Evolutionary conservation across 1,140 invertebrate species (phyloP), one percentile per base, ranked within the genome.

Genomic region (Drosophila pachea): DNA sequence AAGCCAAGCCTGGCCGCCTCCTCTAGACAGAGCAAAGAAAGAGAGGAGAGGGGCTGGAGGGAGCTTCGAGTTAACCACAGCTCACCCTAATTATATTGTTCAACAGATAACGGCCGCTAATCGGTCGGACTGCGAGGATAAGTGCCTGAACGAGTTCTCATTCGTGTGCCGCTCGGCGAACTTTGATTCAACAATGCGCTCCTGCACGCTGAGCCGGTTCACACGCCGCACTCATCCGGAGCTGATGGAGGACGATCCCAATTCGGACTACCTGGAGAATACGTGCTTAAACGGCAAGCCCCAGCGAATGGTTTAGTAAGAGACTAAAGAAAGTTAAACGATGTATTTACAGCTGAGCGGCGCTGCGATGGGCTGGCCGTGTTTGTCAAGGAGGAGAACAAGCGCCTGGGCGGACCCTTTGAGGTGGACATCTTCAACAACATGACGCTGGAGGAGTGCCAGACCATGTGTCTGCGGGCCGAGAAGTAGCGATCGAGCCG

Each of bases 221-320:
- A 97, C 96, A 0, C 90, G 95, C 74, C 91, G 95, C 74, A 96
- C 95, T 1, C 95, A 96, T 89, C 95, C 95, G 0, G 95, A 95
- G 75, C 90, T 96, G 4, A 86, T 96, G 31, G 93, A 95, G 83
- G 94, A 96, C 73, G 95, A 97, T 89, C 93, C 95, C 2, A 95
- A 95, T 88, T 94, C 94, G 1, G 96, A 97, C 89, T 97, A 97
- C 89, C 91, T 97, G 70, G 96, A 97, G 91, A 97, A 97, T 82
- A 96, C 95, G 40, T 97, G 96, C 88, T 89, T 97, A 1, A 96
- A 95, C 88, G 94, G 96, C 96, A 91, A 91, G 72, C 55, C 65
- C 55, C 7, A 36, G n/a, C 7, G 38, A 22, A 14, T 49, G 16
- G 32, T 6, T 16, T 35, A 5, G 14, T 0, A 2, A 56, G 14